These are phyloP conservation scores for Actinia tenebrosa DNA, from an alignment of 64 coral and sea anemone genomes.

Conservation along the genomic window DNA sequence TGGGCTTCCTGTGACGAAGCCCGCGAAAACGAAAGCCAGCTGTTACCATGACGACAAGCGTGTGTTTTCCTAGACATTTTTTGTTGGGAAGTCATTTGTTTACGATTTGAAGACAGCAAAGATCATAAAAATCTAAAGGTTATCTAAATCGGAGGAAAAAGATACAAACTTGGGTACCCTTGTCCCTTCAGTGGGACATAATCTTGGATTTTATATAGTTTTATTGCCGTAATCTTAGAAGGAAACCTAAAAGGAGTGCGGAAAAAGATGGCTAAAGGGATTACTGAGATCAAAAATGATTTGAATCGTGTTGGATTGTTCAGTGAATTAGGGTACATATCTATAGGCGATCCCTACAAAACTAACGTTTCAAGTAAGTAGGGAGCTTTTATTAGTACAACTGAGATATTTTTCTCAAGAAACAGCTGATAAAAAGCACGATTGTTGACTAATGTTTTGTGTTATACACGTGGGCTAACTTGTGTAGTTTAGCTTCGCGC, in stretches of 20 bases:
- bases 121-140: not conserved
- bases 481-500: no score
- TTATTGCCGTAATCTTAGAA: not conserved
- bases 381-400: not conserved
- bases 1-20: not conserved
- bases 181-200: not conserved
- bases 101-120: not conserved
- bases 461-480: not conserved
- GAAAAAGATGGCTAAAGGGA: constrained; percentile 23
- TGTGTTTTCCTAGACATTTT: not conserved
- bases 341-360: constrained; percentile 90
- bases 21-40: constrained; percentile 14
- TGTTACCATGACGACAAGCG: constrained; percentile 14
- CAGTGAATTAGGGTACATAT: constrained; percentile 94
- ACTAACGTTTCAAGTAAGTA: constrained; percentile 62
- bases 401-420: not conserved
- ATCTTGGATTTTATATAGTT: not conserved
- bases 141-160: not conserved
- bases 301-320: constrained; percentile 90
- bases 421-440: not conserved
- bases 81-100: constrained; percentile 13
- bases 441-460: not conserved
- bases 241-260: not conserved
- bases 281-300: constrained; percentile 76
- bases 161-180: not conserved